A percentile compares a stretch with the other conserved stretches of the same genome.
phyloP scores from a whole-genome alignment of 2,113 vertebrate species.

The Sceloporus undulatus region DNA sequence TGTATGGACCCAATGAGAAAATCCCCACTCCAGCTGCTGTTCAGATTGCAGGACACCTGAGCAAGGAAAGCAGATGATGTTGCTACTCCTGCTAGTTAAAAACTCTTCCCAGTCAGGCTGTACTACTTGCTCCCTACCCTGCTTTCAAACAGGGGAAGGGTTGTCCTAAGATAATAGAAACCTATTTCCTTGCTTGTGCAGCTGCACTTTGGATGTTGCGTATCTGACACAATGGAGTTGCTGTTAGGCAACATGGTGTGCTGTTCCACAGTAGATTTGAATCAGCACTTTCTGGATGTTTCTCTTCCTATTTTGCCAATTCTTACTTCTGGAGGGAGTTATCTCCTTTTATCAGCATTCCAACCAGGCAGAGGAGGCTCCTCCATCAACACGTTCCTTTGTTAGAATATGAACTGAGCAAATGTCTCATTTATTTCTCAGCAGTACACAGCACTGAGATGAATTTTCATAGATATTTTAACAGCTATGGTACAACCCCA shows the following conservation, averaged over 20 bases:
- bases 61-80: no score
- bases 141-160: neutral
- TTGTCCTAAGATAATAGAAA: neutral
- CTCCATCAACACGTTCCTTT: neutral
- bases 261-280: neutral
- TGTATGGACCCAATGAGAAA: no score
- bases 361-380: neutral
- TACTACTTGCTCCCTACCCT: neutral
- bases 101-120: no score
- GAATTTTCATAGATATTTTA: neutral
- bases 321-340: neutral
- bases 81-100: no score
- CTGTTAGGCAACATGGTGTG: neutral
- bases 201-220: neutral
- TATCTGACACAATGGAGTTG: neutral
- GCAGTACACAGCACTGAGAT: neutral
- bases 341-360: neutral
- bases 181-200: neutral
- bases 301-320: neutral
- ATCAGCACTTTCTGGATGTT: neutral
- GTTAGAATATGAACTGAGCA: neutral
- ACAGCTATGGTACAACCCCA: neutral
- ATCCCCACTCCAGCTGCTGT: no score
- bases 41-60: no score
- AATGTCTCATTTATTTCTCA: neutral